Base-by-base conservation (phyloP, 2,888 invertebrate species). In the Bimastos eiseni region DNA sequence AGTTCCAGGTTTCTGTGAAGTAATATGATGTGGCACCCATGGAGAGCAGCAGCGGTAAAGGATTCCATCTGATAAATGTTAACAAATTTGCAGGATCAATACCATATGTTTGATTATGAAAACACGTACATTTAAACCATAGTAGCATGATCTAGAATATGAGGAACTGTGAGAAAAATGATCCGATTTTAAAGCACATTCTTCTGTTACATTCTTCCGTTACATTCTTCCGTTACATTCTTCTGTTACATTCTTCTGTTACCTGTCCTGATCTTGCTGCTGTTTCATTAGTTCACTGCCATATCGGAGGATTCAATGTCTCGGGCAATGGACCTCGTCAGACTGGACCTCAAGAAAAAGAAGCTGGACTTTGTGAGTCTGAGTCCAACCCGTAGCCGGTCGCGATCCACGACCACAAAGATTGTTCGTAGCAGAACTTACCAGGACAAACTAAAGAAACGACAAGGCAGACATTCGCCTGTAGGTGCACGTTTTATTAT, bases 241-340 rank as follows among this genome's bases (percentile, higher is more conserved):
- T 30, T 70, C 70, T 8, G 2, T 70, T 70, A n/a, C 70, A 70
- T 70, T n/a, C 55, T 30, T 70, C 70, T 8, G 2, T 70, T 70
- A 13, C 70, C 19, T 49, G 49, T 49, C 6, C 1, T 70, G 11
- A 70, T 70, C 17, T 8, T 70, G 2, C 17, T 36, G 37, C 17
- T 36, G 86, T 24, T 86, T 34, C 37, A 34, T 34, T 92, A 93
- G 33, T 93, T 93, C 55, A 92, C 93, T 15, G 92, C 93, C 17
- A 91, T 94, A 15, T 93, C 93, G 24, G 93, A 94, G 55, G 94
- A 94, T 37, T 93, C 92, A 70, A 93, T 94, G 92, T 93, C 93
- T 11, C 90, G 93, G 33, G 94, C 94, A 33, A 93, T 94, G 11
- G 93, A 93, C 89, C 92, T 94, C 89, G 94, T 94, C 13, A 93